Evolutionary conservation across 2,888 invertebrate genomes (phyloP), one percentile per base, ranked within the genome.

Genomic region (Ceramica pisi): DNA sequence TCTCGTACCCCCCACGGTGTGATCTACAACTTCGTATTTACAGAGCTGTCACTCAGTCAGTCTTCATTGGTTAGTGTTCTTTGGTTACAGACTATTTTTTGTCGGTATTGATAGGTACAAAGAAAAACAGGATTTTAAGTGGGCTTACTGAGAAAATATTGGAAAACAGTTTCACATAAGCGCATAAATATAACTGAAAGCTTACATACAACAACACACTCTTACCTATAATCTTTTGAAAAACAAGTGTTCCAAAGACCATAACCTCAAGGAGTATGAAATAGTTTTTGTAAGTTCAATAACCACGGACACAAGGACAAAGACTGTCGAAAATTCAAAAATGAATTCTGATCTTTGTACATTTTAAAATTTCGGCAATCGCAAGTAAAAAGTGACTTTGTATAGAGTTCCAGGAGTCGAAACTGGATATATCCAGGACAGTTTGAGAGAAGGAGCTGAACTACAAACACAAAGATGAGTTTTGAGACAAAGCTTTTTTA

Each of bases 1-100:
- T 75, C 62, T 67, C 35, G 50, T 80, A 67, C 67, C 80, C 80
- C 76, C 65, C 71, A 68, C 80, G 66, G 23, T 21, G 71, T 6
- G 50, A 59, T 69, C 75, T 67, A 67, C 63, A 67, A 48, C 59
- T 60, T 57, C 10, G 23, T 79, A 75, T 80, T 80, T 80, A 80
- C 71, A 6, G 10, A 71, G 10, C 70, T 67, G 76, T 83, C 83
- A 48, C 41, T 83, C 82, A 51, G 38, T 65, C 46, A 41, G 38
- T 68, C 55, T 48, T 64, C 67, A 64, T 6, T 56, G 44, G 60
- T 48, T 46, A 62, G 41, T 57, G 64, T 46, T 67, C 48, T 65
- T 31, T 48, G 26, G 26, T 55, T 38, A 50, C 77, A 26, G 48
- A 71, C 41, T 48, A 53, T 62, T 64, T 48, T 41, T 9, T 12